Base-by-base conservation (phyloP, 2,113 vertebrate species). In the Hassar affinis region DNA sequence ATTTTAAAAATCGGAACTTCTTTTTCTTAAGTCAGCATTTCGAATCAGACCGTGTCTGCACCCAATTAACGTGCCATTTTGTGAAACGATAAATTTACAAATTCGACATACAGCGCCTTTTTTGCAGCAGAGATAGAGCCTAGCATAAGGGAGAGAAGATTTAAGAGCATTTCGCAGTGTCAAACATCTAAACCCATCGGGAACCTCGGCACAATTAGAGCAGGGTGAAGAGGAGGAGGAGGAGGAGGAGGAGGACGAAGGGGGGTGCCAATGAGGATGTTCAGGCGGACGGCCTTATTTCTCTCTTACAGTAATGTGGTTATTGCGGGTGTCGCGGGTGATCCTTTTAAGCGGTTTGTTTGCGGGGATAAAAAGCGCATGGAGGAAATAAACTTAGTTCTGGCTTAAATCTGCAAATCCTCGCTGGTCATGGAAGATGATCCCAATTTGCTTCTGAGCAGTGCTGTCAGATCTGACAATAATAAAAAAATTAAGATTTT, bases 341-440 rank as follows among this genome's bases (percentile, higher is more conserved):
- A 94, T 94, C 93, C 93, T 91, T 94, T 94, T 94, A 94, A 95
- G 94, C 90, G 93, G 92, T 94, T 95, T 90, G 92, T 95, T 94
- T 93, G 92, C 92, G 79, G 92, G 94, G 93, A 94, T 94, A 94
- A 95, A 94, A 95, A 77, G 94, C 92, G 88, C 91, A 92, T 90
- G 88, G 87, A 91, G 93, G 93, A 94, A 95, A 94, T 93, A 93
- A 94, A 94, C 92, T 95, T 94, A 94, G 94, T 94, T 94, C 91
- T 94, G 94, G 93, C 92, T 95, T 92, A 93, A 93, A 94, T 94
- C 93, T 94, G 90, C 90, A 93, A 94, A 94, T 94, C 94, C 94
- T 94, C 92, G 90, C 93, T 95, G 94, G 93, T 95, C 94, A 94
- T 94, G 93, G 93, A 93, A 94, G 93, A 95, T 95, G 94, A 94